These are phyloP conservation scores for Marcusenius ussheri DNA, from an alignment of 2,113 vertebrate species.

Conservation along the genomic window DNA sequence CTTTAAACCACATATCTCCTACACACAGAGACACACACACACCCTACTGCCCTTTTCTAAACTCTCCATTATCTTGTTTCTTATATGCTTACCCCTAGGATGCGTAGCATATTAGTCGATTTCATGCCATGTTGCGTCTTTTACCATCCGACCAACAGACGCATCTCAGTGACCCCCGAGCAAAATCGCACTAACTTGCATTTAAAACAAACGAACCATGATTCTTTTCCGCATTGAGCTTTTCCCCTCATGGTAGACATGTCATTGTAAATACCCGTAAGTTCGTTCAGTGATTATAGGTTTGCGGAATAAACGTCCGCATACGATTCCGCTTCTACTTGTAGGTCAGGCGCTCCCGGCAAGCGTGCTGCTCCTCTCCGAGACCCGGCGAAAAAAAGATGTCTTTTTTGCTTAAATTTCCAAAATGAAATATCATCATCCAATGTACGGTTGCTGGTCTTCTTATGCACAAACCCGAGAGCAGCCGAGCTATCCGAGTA, in stretches of 20 bases:
- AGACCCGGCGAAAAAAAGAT: conserved; percentile 54
- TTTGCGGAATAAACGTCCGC: neutral
- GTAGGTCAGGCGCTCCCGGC: conserved; percentile 49
- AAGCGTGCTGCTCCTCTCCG: conserved; percentile 52
- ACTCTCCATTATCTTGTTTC: conserved; percentile 25
- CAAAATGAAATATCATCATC: conserved; percentile 59
- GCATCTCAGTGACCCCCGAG: conserved; percentile 37
- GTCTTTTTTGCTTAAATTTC: conserved; percentile 42
- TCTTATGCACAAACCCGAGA: conserved; percentile 47
- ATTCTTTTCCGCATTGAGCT: conserved; percentile 20
- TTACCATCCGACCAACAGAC: conserved; percentile 48
- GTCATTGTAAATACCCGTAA: conserved; percentile 17
- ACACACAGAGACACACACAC: conserved; percentile 2
- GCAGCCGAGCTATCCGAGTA: conserved; percentile 63
- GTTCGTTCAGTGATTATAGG: neutral
- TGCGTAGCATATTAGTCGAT: conserved; percentile 48
- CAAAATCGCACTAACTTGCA: conserved; percentile 53
- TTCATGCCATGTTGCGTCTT: conserved; percentile 53
- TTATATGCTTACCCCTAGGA: conserved; percentile 56
- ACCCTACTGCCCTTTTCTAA: conserved; percentile 18
- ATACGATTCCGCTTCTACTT: conserved; percentile 17
- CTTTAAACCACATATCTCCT: conserved; percentile 28
- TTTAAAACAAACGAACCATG: conserved; percentile 41
- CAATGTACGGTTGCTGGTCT: conserved; percentile 48
- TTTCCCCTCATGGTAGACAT: conserved; percentile 9